Evolutionary conservation across 2,113 vertebrate genomes (phyloP).

Genomic region (Castor canadensis): DNA sequence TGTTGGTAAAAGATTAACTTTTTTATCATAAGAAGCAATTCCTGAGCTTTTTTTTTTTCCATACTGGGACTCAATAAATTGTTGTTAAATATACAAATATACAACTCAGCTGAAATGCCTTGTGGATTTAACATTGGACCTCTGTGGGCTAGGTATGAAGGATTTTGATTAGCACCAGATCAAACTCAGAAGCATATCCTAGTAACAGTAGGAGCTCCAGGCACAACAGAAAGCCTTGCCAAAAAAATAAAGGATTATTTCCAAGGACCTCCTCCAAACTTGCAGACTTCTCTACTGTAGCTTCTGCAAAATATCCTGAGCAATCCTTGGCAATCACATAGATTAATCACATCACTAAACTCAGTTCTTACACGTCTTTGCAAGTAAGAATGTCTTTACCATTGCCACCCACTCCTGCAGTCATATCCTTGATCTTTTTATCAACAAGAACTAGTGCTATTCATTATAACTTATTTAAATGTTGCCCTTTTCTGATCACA

Average conservation of each 20-base stretch:
- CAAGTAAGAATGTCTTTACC: not conserved
- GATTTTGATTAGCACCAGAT: not conserved
- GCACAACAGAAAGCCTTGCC: not conserved
- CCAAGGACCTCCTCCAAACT: not conserved
- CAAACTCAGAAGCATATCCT: not conserved
- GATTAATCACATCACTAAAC: not conserved
- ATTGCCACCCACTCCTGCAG: not conserved
- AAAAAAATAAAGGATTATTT: not conserved
- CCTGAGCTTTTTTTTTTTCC: not conserved
- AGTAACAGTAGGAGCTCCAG: not conserved
- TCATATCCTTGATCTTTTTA: not conserved
- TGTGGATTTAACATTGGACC: not conserved
- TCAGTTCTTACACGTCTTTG: not conserved
- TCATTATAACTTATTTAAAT: not conserved
- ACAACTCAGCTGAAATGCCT: not conserved
- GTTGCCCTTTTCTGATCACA: not conserved
- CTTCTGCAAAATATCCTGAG: not conserved
- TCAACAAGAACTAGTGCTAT: not conserved
- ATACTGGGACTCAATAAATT: not conserved
- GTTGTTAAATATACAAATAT: constrained; percentile 9
- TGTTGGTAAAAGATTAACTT: not conserved
- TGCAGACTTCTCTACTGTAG: not conserved
- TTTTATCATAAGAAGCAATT: constrained; percentile 7
- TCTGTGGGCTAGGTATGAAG: not conserved
- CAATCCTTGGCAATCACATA: not conserved